A percentile compares a stretch with the other conserved stretches of the same genome.
These are phyloP conservation scores for Parauchenoglanis ngamensis DNA, from an alignment of 2,797 vertebrate species.

Conservation along the genomic window DNA sequence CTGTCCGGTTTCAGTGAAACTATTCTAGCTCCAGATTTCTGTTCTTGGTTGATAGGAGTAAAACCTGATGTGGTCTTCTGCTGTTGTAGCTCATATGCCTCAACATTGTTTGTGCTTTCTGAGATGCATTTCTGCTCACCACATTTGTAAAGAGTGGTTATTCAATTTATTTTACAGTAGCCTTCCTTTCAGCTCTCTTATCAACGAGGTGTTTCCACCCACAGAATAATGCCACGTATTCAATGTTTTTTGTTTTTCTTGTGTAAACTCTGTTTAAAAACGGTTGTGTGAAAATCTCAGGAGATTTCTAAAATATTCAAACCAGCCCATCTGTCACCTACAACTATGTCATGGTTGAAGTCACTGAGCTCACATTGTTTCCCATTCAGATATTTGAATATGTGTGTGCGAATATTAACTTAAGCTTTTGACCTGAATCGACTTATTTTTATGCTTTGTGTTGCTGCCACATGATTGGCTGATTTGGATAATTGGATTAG, in stretches of 20 bases:
- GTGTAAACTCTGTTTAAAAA: no score
- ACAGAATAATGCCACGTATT: neutral
- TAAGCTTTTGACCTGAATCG: neutral
- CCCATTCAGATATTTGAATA: no score
- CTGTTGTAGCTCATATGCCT: neutral
- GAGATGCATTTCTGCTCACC: neutral
- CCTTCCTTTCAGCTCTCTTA: neutral
- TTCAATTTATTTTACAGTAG: neutral
- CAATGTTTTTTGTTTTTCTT: no score
- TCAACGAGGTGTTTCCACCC: neutral
- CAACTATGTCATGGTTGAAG: no score
- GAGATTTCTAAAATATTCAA: no score
- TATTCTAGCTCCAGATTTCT: neutral
- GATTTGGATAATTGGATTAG: neutral
- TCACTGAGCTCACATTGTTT: no score
- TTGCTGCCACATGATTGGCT: neutral
- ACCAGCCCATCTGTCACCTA: no score
- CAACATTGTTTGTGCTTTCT: no score
- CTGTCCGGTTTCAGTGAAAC: neutral
- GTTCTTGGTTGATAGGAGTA: neutral
- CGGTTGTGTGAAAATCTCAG: no score
- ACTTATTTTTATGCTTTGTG: neutral
- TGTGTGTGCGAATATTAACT: neutral
- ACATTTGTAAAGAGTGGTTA: neutral
- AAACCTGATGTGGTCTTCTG: neutral